Evolutionary conservation across 1,140 invertebrate species (phyloP).

Genomic region (Euschistus heros): DNA sequence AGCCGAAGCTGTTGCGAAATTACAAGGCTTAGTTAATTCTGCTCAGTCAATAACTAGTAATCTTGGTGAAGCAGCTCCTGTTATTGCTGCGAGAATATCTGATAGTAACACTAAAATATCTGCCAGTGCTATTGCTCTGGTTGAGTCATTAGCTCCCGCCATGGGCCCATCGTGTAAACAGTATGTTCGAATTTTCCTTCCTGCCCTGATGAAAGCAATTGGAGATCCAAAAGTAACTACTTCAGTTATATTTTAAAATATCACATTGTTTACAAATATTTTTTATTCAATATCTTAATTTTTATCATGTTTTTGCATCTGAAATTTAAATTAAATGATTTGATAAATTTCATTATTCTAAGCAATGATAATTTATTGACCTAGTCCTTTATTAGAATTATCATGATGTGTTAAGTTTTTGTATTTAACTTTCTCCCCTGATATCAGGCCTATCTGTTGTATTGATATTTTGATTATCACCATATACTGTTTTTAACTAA

Average conservation of each 20-base stretch:
- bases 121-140: slow-evolving; percentile 67
- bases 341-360: too few species aligned
- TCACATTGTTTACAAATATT: not conserved
- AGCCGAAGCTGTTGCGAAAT: slow-evolving; percentile 70
- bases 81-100: slow-evolving; percentile 57
- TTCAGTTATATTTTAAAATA: not conserved
- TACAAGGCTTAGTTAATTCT: slow-evolving; percentile 61
- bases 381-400: too few species aligned
- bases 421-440: too few species aligned
- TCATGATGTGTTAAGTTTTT: too few species aligned
- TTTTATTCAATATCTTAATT: too few species aligned
- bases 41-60: slow-evolving; percentile 69
- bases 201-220: slow-evolving; percentile 65
- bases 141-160: slow-evolving; percentile 61
- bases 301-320: too few species aligned
- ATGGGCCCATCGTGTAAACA: slow-evolving; percentile 66
- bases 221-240: slow-evolving; percentile 55
- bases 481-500: too few species aligned
- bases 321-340: too few species aligned
- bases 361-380: too few species aligned
- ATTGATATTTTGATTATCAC: too few species aligned
- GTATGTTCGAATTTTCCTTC: slow-evolving; percentile 69
- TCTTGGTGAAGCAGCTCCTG: slow-evolving; percentile 71
- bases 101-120: slow-evolving; percentile 90
- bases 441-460: too few species aligned